phyloP scores from a whole-genome alignment of 2,113 vertebrate species.

The Myrmecobius fasciatus region DNA sequence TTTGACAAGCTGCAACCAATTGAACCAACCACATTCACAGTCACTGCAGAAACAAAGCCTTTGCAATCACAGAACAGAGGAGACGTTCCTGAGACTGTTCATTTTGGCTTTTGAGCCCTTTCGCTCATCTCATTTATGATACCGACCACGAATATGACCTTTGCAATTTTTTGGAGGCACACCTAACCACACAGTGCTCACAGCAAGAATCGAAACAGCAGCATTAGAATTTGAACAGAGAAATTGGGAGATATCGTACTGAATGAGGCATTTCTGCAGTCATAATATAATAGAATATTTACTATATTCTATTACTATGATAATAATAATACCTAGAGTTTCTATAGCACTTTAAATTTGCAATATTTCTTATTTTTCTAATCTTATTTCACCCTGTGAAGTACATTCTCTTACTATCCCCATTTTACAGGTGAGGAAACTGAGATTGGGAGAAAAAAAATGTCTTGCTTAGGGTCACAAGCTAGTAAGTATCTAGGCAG shows the following conservation, averaged over 20 bases:
- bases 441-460: background rate
- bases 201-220: background rate
- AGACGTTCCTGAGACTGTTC: background rate
- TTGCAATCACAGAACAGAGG: background rate
- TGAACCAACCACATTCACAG: background rate
- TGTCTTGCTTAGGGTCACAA: background rate
- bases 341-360: background rate
- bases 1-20: background rate
- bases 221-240: background rate
- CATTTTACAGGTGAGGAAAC: background rate
- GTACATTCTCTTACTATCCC: background rate
- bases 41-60: background rate
- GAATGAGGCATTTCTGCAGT: background rate
- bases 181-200: background rate
- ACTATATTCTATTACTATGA: no score
- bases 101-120: background rate
- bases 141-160: background rate
- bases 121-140: background rate
- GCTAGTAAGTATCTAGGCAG: background rate
- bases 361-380: background rate
- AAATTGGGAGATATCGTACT: background rate
- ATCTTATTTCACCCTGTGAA: background rate
- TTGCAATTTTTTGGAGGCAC: background rate
- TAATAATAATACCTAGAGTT: background rate
- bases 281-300: background rate